These are phyloP conservation scores for Eurystomus glaucurus DNA, from an alignment of 2,797 vertebrate species.

Conservation along the genomic window DNA sequence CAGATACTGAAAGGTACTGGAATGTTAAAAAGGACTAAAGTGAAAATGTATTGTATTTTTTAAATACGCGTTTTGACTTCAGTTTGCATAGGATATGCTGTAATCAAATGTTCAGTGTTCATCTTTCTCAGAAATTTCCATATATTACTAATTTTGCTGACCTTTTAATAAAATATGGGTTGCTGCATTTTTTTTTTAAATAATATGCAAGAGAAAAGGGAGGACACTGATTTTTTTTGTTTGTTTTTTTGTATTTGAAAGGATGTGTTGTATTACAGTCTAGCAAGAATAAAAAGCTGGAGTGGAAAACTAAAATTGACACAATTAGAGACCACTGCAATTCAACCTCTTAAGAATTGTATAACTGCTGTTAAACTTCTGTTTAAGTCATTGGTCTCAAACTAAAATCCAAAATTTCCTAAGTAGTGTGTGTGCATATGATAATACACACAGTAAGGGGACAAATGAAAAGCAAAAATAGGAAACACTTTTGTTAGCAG, in stretches of 20 bases:
- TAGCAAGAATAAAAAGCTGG: not conserved
- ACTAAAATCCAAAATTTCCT: not conserved
- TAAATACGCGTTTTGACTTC: not conserved
- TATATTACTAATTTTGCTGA: not conserved
- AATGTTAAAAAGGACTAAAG: not conserved
- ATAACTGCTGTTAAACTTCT: not conserved
- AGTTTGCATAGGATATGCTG: not conserved
- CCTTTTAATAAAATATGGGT: not conserved
- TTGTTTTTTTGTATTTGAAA: not conserved
- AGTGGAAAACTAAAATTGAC: not conserved
- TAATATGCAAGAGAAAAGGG: not conserved
- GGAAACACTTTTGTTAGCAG: not conserved
- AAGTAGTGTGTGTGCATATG: fast-evolving
- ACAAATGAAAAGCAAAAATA: not conserved
- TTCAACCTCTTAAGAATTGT: not conserved
- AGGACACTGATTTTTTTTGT: not conserved
- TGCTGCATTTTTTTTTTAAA: not conserved
- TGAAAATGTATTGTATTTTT: not conserved
- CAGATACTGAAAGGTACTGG: not conserved
- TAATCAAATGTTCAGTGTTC: not conserved
- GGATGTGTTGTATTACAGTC: not conserved
- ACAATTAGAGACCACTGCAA: not conserved
- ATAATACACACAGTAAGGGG: not conserved
- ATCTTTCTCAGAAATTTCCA: not conserved
- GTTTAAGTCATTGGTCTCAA: not conserved